These are phyloP conservation scores for Dorcus hopei DNA, from an alignment of 2,888 invertebrate genomes.

Conservation along the genomic window DNA sequence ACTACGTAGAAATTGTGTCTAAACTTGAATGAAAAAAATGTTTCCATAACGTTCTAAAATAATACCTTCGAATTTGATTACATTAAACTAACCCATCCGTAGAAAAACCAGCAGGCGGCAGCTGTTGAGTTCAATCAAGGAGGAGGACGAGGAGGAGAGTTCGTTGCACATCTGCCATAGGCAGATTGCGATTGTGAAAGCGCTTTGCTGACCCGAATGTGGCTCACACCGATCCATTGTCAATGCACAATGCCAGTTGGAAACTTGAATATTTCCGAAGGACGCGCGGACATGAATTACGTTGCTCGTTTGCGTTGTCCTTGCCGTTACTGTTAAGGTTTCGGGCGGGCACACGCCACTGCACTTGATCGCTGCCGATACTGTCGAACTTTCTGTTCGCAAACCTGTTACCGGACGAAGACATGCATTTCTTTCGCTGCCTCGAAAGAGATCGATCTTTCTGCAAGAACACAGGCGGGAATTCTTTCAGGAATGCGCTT, in stretches of 20 bases:
- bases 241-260: constrained; percentile 20
- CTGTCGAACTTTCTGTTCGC: too few species aligned
- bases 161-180: constrained; percentile 21
- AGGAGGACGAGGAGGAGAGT: constrained; percentile 6
- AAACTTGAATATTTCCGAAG: constrained; percentile 22
- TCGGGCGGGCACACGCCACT: neutral
- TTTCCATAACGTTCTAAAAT: too few species aligned
- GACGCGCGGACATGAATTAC: constrained; percentile 8
- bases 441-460: too few species aligned
- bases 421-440: neutral
- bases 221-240: constrained; percentile 20
- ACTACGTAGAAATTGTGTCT: too few species aligned
- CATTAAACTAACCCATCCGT: too few species aligned
- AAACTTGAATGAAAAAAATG: too few species aligned
- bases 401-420: neutral
- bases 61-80: too few species aligned
- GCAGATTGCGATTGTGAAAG: constrained; percentile 20
- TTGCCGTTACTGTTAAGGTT: neutral
- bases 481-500: too few species aligned
- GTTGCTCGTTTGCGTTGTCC: too few species aligned
- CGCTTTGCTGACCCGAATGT: constrained; percentile 21
- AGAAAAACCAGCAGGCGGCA: neutral
- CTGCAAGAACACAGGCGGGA: too few species aligned
- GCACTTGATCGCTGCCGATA: neutral
- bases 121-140: constrained; percentile 4